Percentiles rank a stretch among this genome's conserved stretches.
These are phyloP conservation scores for Sarcoramphus papa DNA, from an alignment of 2,797 vertebrate genomes.

Conservation along the genomic window DNA sequence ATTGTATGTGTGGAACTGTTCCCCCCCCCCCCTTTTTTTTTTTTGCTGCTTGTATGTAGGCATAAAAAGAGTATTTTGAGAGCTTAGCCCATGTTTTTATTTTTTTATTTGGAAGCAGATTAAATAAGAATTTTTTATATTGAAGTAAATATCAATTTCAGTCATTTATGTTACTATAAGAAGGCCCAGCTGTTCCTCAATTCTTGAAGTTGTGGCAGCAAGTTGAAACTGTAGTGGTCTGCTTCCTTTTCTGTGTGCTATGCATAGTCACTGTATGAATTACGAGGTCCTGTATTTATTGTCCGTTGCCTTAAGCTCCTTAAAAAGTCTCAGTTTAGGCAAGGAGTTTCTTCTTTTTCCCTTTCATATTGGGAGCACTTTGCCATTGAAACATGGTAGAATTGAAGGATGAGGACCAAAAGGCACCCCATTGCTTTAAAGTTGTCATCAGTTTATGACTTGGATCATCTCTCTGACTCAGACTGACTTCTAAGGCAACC, in stretches of 20 bases:
- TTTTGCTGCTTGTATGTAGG: not conserved
- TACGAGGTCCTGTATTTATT: not conserved
- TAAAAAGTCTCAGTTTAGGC: not conserved
- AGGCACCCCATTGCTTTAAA: not conserved
- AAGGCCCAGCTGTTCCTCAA: not conserved
- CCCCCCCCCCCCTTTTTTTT: not conserved
- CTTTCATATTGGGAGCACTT: not conserved
- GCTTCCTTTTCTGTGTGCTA: not conserved
- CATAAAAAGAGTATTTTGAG: not conserved
- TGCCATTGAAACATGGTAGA: not conserved
- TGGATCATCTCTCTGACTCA: not conserved
- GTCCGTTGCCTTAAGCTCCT: not conserved
- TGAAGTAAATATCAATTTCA: not conserved
- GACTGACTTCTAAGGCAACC: not conserved
- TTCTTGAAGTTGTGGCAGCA: not conserved
- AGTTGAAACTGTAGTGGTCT: not conserved
- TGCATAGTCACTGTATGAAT: not conserved
- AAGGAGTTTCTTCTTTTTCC: not conserved
- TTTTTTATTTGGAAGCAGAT: not conserved
- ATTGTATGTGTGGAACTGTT: not conserved
- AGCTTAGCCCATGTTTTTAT: not conserved
- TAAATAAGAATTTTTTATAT: not conserved
- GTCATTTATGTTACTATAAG: not conserved
- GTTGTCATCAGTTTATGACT: not conserved
- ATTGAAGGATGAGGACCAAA: not conserved